Percentiles rank a stretch among this genome's conserved stretches.
Conservation (phyloP, 1,140 invertebrate genomes). For the Musca vetustissima region DNA sequence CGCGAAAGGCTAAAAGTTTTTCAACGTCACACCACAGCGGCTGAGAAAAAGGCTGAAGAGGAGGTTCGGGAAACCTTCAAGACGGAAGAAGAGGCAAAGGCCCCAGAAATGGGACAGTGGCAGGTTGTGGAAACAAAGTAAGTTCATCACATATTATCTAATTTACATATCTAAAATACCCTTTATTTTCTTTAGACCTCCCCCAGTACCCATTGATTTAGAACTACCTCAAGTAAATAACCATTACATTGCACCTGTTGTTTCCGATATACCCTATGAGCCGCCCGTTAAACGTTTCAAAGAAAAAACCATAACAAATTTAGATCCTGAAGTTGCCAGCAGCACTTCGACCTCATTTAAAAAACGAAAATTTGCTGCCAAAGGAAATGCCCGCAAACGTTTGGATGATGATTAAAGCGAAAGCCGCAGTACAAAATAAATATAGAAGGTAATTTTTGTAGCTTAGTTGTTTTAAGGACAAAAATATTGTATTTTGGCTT, state of each 20-base stretch:
- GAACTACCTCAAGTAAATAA: conserved; percentile 61
- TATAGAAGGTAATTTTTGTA: background rate
- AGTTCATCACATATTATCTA: conserved; percentile 18
- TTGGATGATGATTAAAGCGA: conserved; percentile 55
- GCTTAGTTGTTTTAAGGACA: background rate
- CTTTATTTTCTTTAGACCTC: conserved; percentile 29
- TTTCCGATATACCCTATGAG: conserved; percentile 45
- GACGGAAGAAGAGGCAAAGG: conserved; percentile 58
- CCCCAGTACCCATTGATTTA: conserved; percentile 58
- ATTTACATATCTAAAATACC: conserved; percentile 8
- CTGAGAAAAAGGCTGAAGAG: conserved; percentile 55
- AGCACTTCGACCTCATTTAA: conserved; percentile 60
- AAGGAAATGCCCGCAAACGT: conserved; percentile 62
- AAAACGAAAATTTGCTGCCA: conserved; percentile 64
- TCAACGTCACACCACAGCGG: conserved; percentile 34
- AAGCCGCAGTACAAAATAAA: background rate
- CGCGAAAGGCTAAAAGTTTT: conserved; percentile 50
- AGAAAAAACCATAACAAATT: conserved; percentile 63
- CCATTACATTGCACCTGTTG: conserved; percentile 45
- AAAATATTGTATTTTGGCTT: background rate
- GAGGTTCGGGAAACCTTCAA: conserved; percentile 55
- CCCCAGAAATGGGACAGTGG: conserved; percentile 69
- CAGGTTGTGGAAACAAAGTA: conserved; percentile 61
- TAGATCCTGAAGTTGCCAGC: conserved; percentile 57
- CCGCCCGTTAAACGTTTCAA: conserved; percentile 62